Base-by-base conservation (phyloP, 2,888 invertebrate genomes). In the Cataglyphis albicans region DNA sequence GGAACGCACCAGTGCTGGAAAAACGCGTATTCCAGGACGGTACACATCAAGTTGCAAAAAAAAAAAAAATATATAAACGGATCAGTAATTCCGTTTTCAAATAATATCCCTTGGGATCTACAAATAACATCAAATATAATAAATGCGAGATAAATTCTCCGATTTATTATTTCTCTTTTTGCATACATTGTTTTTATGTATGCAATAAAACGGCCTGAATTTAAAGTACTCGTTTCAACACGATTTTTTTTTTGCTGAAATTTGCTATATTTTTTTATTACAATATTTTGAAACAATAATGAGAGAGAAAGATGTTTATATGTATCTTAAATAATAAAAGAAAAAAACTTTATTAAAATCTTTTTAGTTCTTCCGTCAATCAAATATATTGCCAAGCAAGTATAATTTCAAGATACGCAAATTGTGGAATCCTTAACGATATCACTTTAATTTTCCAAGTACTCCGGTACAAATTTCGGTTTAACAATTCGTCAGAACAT, bases 161-260 rank as follows among this genome's bases (percentile, higher is more conserved):
- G 70, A 84, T 84, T 82, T 82, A 59, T 70, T 29, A 44, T n/a
- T 21, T 41, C 25, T 57, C 72, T 64, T 82, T 35, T 44, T 44
- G 38, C 29, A n/a, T 74, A 74, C 44, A 21, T 21, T 64, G 10
- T 15, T 55, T 21, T 5, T 15, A 63, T 25, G 21, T 38, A 48
- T 64, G 5, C 32, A 5, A 10, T 15, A 1, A 63, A 63, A 63
- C 32, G 41, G 61, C 3, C 25, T 25, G 29, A n/a, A 15, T 41
- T 74, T 55, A 64, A 74, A 44, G 10, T 15, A 44, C 3, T 74
- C 32, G 10, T 15, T 25, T 32, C 64, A 65, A 12, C 35, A 6
- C 10, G 57, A 35, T 38, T 25, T 38, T 38, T 25, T 38, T 57
- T 57, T 57, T 57, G 6, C 12, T 25, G 2, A 72, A 72, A 59